Evolutionary conservation across 2,888 invertebrate species (phyloP), one percentile per base, ranked within the genome.

Genomic region (Omphaloscelis lunosa): DNA sequence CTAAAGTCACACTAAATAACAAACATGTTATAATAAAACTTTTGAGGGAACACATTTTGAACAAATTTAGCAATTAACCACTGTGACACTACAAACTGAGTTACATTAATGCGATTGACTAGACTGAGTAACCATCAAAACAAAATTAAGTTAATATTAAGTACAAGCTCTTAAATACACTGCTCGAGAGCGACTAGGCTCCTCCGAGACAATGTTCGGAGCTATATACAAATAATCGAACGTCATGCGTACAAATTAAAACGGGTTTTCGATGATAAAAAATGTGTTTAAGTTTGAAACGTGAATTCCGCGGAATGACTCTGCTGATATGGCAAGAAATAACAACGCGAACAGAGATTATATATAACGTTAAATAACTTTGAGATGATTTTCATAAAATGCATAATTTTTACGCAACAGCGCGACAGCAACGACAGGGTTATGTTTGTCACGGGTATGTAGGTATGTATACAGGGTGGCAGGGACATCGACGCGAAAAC

Each of bases 251-350:
- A 83, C 79, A 83, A 89, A 91, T 89, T 86, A 91, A 93, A 94
- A 93, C 94, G 91, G 91, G 93, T 93, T 93, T 92, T 85, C 75
- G 88, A 91, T 90, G 90, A 91, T 86, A 89, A 83, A 83, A 83
- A 80, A 62, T 68, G 56, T 78, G 68, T 71, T 59, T 20, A 63
- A 68, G 34, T 65, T 45, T 71, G 59, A 66, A 56, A 79, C 59
- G 41, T 79, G 61, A 76, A 79, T 53, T 75, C 73, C 68, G 53
- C 45, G 48, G 65, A 69, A 70, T 27, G 62, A 29, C 75, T 67
- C 56, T 53, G 45, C 34, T 59, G 45, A 41, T 67, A 23, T 59
- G 20, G 17, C 68, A 62, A 70, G 45, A 73, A 58, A 68, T 56
- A 63, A 56, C 27, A 58, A 4, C 5, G 4, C 11, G 51, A 61